Evolutionary conservation across 2,888 invertebrate genomes (phyloP).

Genomic region (Tryphoninae sp.): DNA sequence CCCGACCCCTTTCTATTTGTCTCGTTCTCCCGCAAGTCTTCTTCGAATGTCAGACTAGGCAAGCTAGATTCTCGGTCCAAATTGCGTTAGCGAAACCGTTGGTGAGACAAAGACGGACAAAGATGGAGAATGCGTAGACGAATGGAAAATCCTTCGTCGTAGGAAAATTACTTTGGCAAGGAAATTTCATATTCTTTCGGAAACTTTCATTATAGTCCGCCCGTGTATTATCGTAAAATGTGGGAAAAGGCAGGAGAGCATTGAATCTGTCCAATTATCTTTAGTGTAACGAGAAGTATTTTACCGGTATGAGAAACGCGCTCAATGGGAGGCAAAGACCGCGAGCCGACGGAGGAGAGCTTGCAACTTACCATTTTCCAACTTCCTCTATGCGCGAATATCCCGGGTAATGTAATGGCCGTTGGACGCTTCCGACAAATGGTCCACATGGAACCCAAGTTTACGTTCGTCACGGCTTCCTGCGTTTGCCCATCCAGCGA

Average conservation of each 20-base stretch:
- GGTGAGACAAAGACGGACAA: not conserved
- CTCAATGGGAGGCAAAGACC: conserved; percentile 10
- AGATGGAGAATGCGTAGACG: conserved; percentile 12
- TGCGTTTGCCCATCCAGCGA: conserved; percentile 14
- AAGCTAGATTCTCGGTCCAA: conserved; percentile 38
- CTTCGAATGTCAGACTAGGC: conserved; percentile 24
- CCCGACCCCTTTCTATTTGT: not conserved
- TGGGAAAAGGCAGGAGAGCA: not conserved
- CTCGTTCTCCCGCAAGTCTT: conserved; percentile 11
- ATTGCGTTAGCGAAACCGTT: conserved; percentile 31
- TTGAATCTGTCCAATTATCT: conserved; percentile 53
- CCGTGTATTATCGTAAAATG: conserved; percentile 26
- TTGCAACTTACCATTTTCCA: conserved; percentile 50
- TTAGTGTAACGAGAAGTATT: conserved; percentile 48
- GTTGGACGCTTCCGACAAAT: conserved; percentile 36
- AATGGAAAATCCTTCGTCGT: conserved; percentile 31
- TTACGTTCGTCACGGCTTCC: conserved; percentile 26
- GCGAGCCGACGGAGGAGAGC: conserved; percentile 22
- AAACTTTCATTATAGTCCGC: conserved; percentile 42
- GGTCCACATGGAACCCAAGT: conserved; percentile 25
- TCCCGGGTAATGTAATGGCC: conserved; percentile 43
- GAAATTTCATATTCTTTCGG: conserved; percentile 52
- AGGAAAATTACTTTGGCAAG: conserved; percentile 46
- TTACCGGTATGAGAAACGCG: conserved; percentile 23
- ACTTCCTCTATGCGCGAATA: conserved; percentile 41